Evolutionary conservation across 2,113 vertebrate species (phyloP), one percentile per base, ranked within the genome.

Genomic region (Hyaena hyaena): DNA sequence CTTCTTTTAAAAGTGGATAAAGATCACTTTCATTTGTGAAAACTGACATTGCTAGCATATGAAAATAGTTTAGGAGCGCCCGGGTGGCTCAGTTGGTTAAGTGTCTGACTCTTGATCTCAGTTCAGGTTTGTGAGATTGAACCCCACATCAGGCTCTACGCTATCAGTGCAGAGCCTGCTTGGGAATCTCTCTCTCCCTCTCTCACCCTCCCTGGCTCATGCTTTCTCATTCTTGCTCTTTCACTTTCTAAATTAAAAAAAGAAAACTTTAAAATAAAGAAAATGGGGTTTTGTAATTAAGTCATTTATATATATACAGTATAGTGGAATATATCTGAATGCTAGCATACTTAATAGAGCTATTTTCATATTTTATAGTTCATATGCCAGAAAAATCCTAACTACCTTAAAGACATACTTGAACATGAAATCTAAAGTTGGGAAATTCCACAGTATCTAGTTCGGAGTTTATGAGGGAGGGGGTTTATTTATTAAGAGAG

Each of bases 1-100:
- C 39, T 92, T 96, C 65, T 81, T 86, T 93, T 81, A 50, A 90
- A 92, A 39, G 77, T 86, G 83, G 3, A 53, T 89, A 79, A 94
- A 73, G 33, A 23, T 14, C 61, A 48, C 7, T 84, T 74, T 82
- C 26, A 58, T 81, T 92, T 90, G 35, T 95, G 63, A 90, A 89
- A 87, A 89, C 10, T 77, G 39, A 74, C 50, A n/a, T 61, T 88
- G 66, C 28, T 96, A 39, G 4, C 12, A 9, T 81, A 16, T 85
- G n/a, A 95, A 96, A 89, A 39, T 85, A 83, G 15, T 86, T 88
- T n/a, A 71, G 58, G 58, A 19, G 58, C 21, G 2, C 21, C 58
- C 16, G 58, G 2, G 21, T 58, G 58, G 58, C 58, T 58, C 58
- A 61, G 58, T 61, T 61, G 55, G 58, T 61, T 61, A 61, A 61